phyloP scores from a whole-genome alignment of 2,113 vertebrate species.

The Stegostoma tigrinum region DNA sequence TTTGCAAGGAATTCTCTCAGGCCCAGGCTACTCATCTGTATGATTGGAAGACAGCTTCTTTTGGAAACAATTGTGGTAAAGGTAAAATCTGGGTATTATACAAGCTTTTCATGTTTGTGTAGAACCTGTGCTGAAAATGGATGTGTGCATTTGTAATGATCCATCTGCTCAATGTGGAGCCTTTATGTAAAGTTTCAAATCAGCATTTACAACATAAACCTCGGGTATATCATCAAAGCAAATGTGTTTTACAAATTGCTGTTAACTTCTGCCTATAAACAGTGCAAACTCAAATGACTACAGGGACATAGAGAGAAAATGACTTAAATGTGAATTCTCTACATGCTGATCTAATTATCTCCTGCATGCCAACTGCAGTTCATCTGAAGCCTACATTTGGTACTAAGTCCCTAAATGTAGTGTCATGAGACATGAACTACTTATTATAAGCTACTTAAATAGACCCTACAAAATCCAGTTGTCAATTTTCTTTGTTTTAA shows the following conservation, averaged over 20 bases:
- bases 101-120: neutral
- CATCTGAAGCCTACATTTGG: slow-evolving; percentile 20
- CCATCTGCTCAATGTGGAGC: neutral
- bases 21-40: neutral
- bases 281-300: neutral
- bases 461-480: slow-evolving; percentile 9
- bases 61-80: neutral
- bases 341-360: neutral
- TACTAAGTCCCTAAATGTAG: neutral
- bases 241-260: neutral
- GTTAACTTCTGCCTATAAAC: neutral
- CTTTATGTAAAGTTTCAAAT: neutral
- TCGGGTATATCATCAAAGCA: neutral
- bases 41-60: too few relatives aligned
- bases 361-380: neutral
- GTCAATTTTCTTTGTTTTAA: neutral
- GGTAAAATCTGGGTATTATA: neutral
- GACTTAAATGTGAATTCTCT: neutral
- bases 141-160: neutral
- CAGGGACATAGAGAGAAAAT: neutral
- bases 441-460: neutral
- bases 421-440: slow-evolving; percentile 7
- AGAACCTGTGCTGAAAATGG: neutral
- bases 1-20: neutral
- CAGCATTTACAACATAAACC: neutral